Base-by-base conservation (phyloP, 2,797 vertebrate species). In the Sebastes matsubarae region DNA sequence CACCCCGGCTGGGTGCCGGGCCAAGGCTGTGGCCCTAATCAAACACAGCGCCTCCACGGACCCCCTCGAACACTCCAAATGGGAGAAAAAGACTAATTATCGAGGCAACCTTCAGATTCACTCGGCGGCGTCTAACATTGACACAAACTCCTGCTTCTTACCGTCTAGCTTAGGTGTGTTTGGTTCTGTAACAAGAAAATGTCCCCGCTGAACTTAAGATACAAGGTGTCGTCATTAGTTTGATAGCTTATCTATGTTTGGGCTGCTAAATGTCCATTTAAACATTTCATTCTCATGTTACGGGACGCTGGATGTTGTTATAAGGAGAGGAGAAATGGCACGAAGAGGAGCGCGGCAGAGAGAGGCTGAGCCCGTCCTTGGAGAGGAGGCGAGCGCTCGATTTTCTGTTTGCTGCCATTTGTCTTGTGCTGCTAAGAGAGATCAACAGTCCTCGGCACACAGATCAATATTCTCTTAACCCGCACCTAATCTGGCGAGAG, bases 381-480 rank as follows among this genome's bases (percentile, higher is more conserved):
- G 97, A 97, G 94, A 89, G 85, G 82, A 88, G 85, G 83, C 95
- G 91, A 90, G 75, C 87, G 93, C 95, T 97, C 95, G 90, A 97
- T 97, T 97, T 97, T 97, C 94, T 97, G 95, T 97, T 97, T 97
- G 96, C 96, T 95, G 95, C 96, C 96, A 98, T 99, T 98, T 98
- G 97, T 99, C 98, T 98, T 97, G 93, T 93, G 95, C 95, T 94
- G 95, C 96, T 98, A 97, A 96, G 96, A 97, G 97, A 97, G 97
- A 98, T 98, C 97, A 98, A 98, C 97, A 97, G 96, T 98, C 97
- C 96, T 98, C 96, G 96, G 96, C 97, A 97, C 96, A 97, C 96
- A 96, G 97, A 98, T 99, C 97, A 97, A 99, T 99, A 98, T 97
- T 98, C 97, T 97, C 96, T 98, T 97, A 98, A 97, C 97, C 97